Base-by-base conservation (phyloP, 2,797 vertebrate species). In the Calcarius lapponicus region DNA sequence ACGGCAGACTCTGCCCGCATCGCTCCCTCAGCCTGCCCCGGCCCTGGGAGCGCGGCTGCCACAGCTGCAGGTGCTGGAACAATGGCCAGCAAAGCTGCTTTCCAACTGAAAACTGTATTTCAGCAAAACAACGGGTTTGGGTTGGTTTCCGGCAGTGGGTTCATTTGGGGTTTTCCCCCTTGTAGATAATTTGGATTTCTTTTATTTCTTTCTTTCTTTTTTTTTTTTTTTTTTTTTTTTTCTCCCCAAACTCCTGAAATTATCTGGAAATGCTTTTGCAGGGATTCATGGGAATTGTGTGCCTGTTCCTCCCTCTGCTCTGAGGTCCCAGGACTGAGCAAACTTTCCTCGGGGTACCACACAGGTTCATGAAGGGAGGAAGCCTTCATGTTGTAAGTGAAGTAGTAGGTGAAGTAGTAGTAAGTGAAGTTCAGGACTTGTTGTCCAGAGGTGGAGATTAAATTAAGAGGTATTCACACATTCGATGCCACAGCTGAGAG, bases 201-300 rank as follows among this genome's bases (percentile, higher is more conserved):
- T 5, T n/a, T n/a, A n/a, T n/a, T n/a, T n/a, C n/a, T n/a, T n/a
- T n/a, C n/a, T n/a, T n/a, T n/a, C n/a, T n/a, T n/a, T n/a, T n/a
- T n/a, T n/a, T n/a, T 38, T 11, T 38, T 38, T 8, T 38, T 38
- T 11, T 8, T 2, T 17, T 51, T 38, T 31, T 50, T 42, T 53
- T 21, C 7, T 6, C 7, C 6, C 2, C 1, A 31, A 47, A 78
- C 3, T 0, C 1, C 4, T n/a, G 19, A 36, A 47, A 64, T 24
- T 0, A 34, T 71, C 85, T 91, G 42, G 45, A 71, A 74, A 31
- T 47, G 4, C 25, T 83, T 85, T 26, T 56, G 40, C 42, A 51
- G 57, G 12, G 53, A 3, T 69, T 48, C 5, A 7, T 86, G 62
- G 69, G 76, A 84, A 32, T 28, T 1, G 9, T 60, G n/a, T n/a